Evolutionary conservation across 2,113 vertebrate species (phyloP).

Genomic region (Mystacornis crossleyi): DNA sequence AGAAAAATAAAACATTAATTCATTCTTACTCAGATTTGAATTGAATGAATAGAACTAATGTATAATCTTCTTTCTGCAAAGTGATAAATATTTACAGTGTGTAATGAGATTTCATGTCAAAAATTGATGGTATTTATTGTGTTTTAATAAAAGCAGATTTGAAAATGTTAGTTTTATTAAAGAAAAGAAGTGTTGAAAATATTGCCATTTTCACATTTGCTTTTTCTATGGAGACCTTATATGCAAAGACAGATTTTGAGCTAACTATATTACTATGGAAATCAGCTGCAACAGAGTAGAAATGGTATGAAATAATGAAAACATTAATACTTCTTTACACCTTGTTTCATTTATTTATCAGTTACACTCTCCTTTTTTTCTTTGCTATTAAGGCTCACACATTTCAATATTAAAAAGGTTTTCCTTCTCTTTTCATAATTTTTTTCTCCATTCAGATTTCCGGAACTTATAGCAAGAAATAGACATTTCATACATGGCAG

Average conservation of each 20-base stretch:
- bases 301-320: constrained; percentile 81
- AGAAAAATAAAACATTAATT: constrained; percentile 75
- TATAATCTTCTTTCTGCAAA: constrained; percentile 75
- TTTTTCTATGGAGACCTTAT: constrained; percentile 81
- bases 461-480: constrained; percentile 56
- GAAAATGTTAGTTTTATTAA: constrained; percentile 82
- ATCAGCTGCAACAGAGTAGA: constrained; percentile 76
- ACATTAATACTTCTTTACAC: constrained; percentile 79
- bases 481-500: constrained; percentile 14
- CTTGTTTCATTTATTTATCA: constrained; percentile 81
- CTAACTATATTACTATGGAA: constrained; percentile 85
- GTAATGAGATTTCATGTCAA: constrained; percentile 82
- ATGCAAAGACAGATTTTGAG: constrained; percentile 78
- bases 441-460: constrained; percentile 37
- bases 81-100: constrained; percentile 83
- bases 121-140: constrained; percentile 82
- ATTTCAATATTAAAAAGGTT: constrained; percentile 57
- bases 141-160: constrained; percentile 82
- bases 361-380: constrained; percentile 34
- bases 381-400: constrained; percentile 27
- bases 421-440: constrained; percentile 47
- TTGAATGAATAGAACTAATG: constrained; percentile 74
- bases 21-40: constrained; percentile 73
- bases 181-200: constrained; percentile 78
- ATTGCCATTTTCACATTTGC: constrained; percentile 80